phyloP scores from a whole-genome alignment of 2,113 vertebrate genomes.

The Hypanus sabinus region DNA sequence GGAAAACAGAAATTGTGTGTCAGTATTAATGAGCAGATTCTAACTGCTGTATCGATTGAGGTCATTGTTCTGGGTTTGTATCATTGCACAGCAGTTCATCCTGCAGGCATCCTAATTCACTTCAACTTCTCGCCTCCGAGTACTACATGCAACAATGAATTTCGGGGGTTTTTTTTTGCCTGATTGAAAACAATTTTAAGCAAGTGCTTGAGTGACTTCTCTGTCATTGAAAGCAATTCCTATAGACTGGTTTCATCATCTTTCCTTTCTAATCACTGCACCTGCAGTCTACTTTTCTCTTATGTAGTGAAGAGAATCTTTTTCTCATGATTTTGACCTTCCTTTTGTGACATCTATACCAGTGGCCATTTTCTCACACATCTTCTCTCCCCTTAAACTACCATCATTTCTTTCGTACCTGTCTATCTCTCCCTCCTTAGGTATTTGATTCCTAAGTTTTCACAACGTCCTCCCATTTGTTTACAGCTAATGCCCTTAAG shows the following conservation, averaged over 20 bases:
- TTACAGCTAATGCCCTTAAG: neutral
- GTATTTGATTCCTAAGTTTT: neutral
- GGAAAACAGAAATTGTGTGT: too few species aligned
- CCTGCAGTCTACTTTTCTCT: neutral
- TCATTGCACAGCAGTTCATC: neutral
- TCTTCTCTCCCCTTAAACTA: neutral
- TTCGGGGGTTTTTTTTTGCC: too few species aligned
- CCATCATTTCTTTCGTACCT: neutral
- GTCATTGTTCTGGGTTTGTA: neutral
- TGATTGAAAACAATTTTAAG: too few species aligned
- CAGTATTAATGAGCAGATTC: too few species aligned
- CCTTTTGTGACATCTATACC: neutral
- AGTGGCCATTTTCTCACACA: neutral
- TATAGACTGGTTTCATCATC: too few species aligned
- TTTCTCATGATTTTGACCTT: neutral
- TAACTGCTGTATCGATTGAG: neutral
- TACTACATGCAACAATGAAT: too few species aligned
- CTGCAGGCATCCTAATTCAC: too few species aligned
- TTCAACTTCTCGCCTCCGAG: too few species aligned
- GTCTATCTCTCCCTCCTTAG: neutral
- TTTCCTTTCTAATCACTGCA: too few species aligned
- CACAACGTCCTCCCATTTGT: neutral
- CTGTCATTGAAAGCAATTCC: too few species aligned
- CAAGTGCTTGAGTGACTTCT: too few species aligned
- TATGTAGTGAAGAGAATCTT: neutral